Percentiles rank a stretch among this genome's conserved stretches.
Conservation (phyloP, 2,113 vertebrate genomes). For the Phaetusa simplex region DNA sequence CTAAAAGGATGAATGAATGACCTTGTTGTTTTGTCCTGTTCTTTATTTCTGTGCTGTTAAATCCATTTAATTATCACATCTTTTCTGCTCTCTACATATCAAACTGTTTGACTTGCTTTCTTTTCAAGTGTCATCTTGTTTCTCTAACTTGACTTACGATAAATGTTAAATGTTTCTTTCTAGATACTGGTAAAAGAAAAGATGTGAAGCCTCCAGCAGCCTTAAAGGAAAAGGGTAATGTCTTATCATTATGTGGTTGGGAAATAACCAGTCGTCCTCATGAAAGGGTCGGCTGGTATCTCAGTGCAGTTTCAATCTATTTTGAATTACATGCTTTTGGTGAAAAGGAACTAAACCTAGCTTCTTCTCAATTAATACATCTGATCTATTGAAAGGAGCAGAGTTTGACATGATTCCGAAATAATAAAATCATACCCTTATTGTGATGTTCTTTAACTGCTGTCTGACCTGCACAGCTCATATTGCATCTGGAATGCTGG, state of each 20-base stretch:
- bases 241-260: background rate
- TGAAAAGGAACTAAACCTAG: background rate
- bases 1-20: background rate
- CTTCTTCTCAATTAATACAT: background rate
- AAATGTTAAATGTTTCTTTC: conserved; percentile 63
- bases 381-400: background rate
- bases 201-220: conserved; percentile 55
- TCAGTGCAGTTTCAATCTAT: background rate
- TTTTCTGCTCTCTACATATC: background rate
- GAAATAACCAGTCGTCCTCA: background rate
- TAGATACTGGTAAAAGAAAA: conserved; percentile 67
- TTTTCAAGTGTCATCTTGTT: background rate
- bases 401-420: background rate
- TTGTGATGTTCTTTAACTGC: background rate
- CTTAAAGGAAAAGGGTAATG: conserved; percentile 72
- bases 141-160: conserved; percentile 25
- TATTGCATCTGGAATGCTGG: background rate
- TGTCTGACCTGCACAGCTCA: background rate
- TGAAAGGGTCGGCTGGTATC: background rate
- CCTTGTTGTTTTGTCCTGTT: background rate
- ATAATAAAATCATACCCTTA: background rate
- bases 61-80: conserved; percentile 2
- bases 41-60: background rate
- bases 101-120: background rate
- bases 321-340: background rate